These are phyloP conservation scores for Decapterus maruadsi DNA, from an alignment of 2,797 vertebrate genomes.

Conservation along the genomic window DNA sequence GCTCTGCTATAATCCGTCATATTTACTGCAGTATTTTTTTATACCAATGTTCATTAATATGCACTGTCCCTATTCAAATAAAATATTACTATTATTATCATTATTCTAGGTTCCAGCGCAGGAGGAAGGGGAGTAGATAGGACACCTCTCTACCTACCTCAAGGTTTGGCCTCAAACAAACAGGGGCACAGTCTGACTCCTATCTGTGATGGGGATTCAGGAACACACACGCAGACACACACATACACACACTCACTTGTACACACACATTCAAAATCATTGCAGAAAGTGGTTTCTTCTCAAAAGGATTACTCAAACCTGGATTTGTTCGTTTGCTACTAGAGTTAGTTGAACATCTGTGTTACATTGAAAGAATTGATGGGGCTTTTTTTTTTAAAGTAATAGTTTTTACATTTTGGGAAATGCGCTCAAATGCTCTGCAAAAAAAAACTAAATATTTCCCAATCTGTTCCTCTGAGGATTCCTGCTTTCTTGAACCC, in stretches of 20 bases:
- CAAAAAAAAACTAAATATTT: constrained; percentile 24
- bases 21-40: too few relatives aligned
- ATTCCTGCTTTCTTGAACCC: constrained; percentile 49
- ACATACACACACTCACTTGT: constrained; percentile 44
- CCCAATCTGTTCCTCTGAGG: constrained; percentile 35
- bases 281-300: constrained; percentile 59
- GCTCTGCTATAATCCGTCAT: too few relatives aligned
- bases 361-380: constrained; percentile 42
- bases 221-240: constrained; percentile 64
- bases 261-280: constrained; percentile 53
- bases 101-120: constrained; percentile 65
- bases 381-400: constrained; percentile 26
- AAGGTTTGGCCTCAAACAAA: constrained; percentile 79
- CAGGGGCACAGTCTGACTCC: constrained; percentile 63
- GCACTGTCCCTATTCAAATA: too few relatives aligned
- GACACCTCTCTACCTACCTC: constrained; percentile 80
- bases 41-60: too few relatives aligned
- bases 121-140: constrained; percentile 81
- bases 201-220: constrained; percentile 78
- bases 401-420: constrained; percentile 47
- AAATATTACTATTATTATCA: too few relatives aligned
- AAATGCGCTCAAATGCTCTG: background rate
- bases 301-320: constrained; percentile 28
- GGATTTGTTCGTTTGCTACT: constrained; percentile 50
- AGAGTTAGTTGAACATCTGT: constrained; percentile 39